Conservation (phyloP, 2,113 vertebrate genomes). For the Odontophorus gujanensis region DNA sequence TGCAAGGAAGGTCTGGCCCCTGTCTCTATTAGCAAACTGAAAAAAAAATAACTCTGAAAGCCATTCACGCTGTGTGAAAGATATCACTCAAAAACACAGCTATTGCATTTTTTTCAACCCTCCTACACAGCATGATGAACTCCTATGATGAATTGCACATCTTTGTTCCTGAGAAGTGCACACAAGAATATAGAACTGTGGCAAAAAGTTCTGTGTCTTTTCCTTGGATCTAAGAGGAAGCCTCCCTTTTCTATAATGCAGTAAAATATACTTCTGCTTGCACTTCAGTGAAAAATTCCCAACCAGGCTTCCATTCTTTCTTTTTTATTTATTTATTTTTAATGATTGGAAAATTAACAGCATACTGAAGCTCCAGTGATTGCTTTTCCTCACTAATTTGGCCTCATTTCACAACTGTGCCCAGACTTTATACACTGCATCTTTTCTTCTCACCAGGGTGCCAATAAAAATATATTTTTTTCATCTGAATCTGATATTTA, state of each 20-base stretch:
- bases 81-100: neutral
- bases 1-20: neutral
- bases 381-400: constrained; percentile 32
- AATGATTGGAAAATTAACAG: neutral
- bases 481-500: constrained; percentile 54
- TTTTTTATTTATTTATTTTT: neutral
- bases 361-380: neutral
- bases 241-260: neutral
- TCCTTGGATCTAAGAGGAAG: neutral
- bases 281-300: neutral
- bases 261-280: neutral
- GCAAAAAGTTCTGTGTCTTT: neutral
- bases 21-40: neutral
- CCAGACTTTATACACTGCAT: neutral
- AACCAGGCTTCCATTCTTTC: neutral
- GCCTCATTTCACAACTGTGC: constrained; percentile 28
- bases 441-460: constrained; percentile 5
- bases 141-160: neutral
- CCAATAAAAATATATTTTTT: constrained; percentile 49
- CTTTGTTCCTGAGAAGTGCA: neutral
- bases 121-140: neutral
- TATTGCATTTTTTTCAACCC: neutral
- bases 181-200: neutral
- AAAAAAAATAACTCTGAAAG: neutral
- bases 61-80: neutral